Percentiles rank a stretch among this genome's conserved stretches.
phyloP scores from a whole-genome alignment of 2,797 vertebrate species.

The Pristis pectinata region DNA sequence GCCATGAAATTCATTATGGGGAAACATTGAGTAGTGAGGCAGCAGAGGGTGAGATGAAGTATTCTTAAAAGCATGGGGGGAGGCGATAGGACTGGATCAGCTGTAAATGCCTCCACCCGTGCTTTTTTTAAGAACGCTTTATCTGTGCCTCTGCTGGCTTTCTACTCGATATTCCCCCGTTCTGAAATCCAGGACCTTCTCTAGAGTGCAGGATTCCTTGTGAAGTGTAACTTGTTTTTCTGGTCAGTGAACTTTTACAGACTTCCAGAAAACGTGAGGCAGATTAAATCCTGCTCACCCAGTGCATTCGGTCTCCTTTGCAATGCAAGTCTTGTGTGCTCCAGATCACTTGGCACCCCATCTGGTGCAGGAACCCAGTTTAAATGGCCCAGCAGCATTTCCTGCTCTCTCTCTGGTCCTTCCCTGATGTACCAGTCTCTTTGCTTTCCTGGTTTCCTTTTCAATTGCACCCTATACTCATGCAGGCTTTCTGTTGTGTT shows the following conservation, averaged over 20 bases:
- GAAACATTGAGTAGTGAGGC: not conserved
- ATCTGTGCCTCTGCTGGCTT: too few relatives aligned
- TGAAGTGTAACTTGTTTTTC: too few relatives aligned
- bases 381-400: not conserved
- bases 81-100: too few relatives aligned
- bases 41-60: not conserved
- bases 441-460: too few relatives aligned
- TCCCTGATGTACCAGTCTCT: too few relatives aligned
- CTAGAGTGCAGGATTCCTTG: too few relatives aligned
- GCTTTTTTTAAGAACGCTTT: too few relatives aligned
- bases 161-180: too few relatives aligned
- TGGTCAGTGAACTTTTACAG: not conserved
- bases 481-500: too few relatives aligned
- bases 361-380: not conserved
- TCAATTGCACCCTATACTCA: too few relatives aligned
- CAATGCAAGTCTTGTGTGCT: not conserved
- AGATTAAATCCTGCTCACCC: not conserved
- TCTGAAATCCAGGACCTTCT: too few relatives aligned
- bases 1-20: not conserved
- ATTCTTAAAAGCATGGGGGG: not conserved
- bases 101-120: too few relatives aligned
- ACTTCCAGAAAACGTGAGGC: not conserved
- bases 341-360: not conserved
- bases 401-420: not conserved
- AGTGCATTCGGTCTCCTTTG: not conserved